phyloP scores from a whole-genome alignment of 2,113 vertebrate genomes.

The Harpagus bidentatus region DNA sequence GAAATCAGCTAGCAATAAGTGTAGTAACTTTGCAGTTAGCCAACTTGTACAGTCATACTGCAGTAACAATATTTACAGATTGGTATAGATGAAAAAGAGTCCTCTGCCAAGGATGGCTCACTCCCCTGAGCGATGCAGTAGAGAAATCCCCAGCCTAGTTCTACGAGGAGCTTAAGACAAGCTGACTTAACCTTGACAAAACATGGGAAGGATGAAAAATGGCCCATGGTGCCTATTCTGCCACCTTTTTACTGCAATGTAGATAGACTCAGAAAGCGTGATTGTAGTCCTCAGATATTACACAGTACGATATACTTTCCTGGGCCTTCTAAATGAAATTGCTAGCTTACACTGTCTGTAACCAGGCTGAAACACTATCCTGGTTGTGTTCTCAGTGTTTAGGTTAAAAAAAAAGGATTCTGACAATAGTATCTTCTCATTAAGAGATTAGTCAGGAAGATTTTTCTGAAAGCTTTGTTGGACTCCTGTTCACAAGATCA shows the following conservation, averaged over 20 bases:
- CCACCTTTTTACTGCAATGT: not conserved
- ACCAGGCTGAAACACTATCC: not conserved
- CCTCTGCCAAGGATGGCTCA: not conserved
- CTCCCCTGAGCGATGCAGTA: not conserved
- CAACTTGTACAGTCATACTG: not conserved
- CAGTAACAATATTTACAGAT: rapidly evolving
- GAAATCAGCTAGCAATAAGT: not conserved
- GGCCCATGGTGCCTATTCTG: not conserved
- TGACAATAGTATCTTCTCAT: not conserved
- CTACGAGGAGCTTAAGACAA: not conserved
- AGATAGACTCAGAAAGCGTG: not conserved
- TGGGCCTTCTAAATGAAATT: not conserved
- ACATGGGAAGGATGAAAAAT: not conserved
- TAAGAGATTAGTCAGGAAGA: not conserved
- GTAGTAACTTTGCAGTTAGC: not conserved
- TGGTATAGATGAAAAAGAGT: not conserved
- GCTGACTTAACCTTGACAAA: not conserved
- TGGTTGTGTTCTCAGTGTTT: not conserved
- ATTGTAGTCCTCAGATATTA: not conserved
- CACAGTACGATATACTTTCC: not conserved
- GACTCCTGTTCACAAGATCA: not conserved
- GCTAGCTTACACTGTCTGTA: not conserved
- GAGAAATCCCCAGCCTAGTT: not conserved
- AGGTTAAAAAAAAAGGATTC: not conserved
- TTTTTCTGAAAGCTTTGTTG: not conserved